These are phyloP conservation scores for Heliocidaris erythrogramma DNA, from an alignment of 35 echinoderm and acorn worm genomes.

Conservation along the genomic window DNA sequence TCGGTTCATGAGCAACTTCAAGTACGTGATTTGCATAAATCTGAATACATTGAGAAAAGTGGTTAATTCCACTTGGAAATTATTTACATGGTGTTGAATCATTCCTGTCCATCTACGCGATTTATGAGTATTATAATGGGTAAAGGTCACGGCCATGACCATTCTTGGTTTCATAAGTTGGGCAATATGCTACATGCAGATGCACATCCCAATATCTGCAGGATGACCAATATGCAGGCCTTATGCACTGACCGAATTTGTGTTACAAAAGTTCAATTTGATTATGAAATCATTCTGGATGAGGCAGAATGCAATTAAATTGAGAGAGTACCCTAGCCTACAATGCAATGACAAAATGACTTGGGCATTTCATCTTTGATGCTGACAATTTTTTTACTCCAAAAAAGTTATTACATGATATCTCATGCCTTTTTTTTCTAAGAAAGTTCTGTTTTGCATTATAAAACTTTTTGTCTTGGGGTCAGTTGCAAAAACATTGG, in stretches of 20 bases:
- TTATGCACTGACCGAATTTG: neutral
- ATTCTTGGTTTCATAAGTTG: neutral
- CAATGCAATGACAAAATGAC: neutral
- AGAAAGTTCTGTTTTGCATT: too few relatives aligned
- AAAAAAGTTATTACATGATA: too few relatives aligned
- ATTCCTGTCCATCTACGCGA: neutral
- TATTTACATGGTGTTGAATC: neutral
- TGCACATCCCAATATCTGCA: neutral
- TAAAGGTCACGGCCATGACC: neutral
- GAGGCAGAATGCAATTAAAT: neutral
- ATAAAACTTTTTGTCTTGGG: too few relatives aligned
- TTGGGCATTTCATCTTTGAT: neutral
- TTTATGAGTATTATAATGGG: neutral
- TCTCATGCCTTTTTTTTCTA: too few relatives aligned
- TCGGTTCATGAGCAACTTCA: too few relatives aligned
- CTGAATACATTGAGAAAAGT: too few relatives aligned
- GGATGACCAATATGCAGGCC: neutral
- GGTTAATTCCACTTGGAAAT: too few relatives aligned
- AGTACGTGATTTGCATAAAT: too few relatives aligned
- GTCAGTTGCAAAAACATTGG: too few relatives aligned
- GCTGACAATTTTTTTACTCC: too few relatives aligned
- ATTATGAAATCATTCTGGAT: too few relatives aligned
- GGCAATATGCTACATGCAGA: neutral
- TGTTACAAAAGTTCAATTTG: neutral
- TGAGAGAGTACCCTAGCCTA: neutral